Base-by-base conservation (phyloP, 2,113 vertebrate genomes). In the Antigone vipio region DNA sequence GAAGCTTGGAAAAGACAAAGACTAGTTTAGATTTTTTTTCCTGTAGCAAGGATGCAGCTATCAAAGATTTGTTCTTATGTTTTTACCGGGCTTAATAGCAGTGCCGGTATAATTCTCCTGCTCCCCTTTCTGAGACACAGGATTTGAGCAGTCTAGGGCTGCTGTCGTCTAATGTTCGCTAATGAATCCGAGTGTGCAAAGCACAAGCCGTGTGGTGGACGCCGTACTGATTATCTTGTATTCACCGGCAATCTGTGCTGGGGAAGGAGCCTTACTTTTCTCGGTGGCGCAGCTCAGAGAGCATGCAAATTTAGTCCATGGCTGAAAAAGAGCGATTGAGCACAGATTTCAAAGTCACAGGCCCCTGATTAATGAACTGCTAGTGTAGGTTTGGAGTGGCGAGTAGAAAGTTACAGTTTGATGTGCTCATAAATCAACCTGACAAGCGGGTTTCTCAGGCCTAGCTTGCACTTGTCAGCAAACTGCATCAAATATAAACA, bases 361-460 rank as follows among this genome's bases (percentile, higher is more conserved):
- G 96, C 97, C 96, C 83, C 98, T 99, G 98, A 98, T 98, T 99
- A 99, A 99, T 99, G 98, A 99, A 98, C 98, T 98, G 97, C 98
- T 98, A 97, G 97, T 97, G 97, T 98, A 97, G 98, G 98, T 98
- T 98, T 98, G 98, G 98, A 98, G 97, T 98, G 98, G 98, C 80
- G 97, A 98, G 98, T 97, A 97, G 98, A 98, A 98, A 99, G 99
- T 98, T 99, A 97, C 96, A 98, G 97, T 98, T 97, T 98, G 97
- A 98, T 98, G 95, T 98, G 96, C 98, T 98, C 99, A 99, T 99
- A 99, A 99, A 99, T 99, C 99, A 99, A 98, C 92, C 96, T 99
- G 99, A 99, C 99, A 99, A 98, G 98, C 98, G 87, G 97, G 98
- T 98, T 98, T 98, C 97, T 98, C 97, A 92, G 97, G 98, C 98